Base-by-base conservation (phyloP, 2,797 vertebrate species). In the Tympanoctomys barrerae region DNA sequence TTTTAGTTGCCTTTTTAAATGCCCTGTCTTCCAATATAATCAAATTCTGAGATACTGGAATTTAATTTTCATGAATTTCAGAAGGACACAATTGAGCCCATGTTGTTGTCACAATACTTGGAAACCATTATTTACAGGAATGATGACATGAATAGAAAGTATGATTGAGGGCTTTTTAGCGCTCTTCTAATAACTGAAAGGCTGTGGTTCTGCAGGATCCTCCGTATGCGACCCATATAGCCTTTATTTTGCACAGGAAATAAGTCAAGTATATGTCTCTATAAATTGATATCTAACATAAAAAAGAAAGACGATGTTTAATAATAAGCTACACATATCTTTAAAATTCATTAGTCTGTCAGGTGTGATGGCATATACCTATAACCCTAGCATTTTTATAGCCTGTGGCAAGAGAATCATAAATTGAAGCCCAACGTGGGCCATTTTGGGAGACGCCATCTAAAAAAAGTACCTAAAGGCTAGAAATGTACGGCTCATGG, bases 71-170 rank as follows among this genome's bases (percentile, higher is more conserved):
- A 36, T 7, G 22, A 89, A 82, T 73, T 62, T 70, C 61, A 68
- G 31, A 5, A 7, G 39, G 8, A 61, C 22, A 79, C 62, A 80
- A 0, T 66, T 39, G 19, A 66, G 19, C 46, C 24, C 0, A 12
- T 62, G 42, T 54, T 4, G 19, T 70, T 24, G 11, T 66, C 71
- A 83, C 54, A 36, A 80, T 89, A 19, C 59, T 87, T 91, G 73
- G 28, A 93, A 93, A 59, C 70, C 81, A 93, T 75, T 75, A 33
- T 83, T 89, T 93, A 86, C 68, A 89, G 24, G 61, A 93, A 82
- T 81, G 90, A 54, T 79, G 64, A 39, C 12, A 59, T 82, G 28
- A 91, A 66, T 52, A 83, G 62, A 83, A 95, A 91, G 46, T 21
- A 59, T 52, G 22, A 18, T 46, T 81, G 66, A 75, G 42, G 52